A percentile compares a stretch with the other conserved stretches of the same genome.
These are phyloP conservation scores for Trichopoda pennipes DNA, from an alignment of 2,888 invertebrate species.

Conservation along the genomic window DNA sequence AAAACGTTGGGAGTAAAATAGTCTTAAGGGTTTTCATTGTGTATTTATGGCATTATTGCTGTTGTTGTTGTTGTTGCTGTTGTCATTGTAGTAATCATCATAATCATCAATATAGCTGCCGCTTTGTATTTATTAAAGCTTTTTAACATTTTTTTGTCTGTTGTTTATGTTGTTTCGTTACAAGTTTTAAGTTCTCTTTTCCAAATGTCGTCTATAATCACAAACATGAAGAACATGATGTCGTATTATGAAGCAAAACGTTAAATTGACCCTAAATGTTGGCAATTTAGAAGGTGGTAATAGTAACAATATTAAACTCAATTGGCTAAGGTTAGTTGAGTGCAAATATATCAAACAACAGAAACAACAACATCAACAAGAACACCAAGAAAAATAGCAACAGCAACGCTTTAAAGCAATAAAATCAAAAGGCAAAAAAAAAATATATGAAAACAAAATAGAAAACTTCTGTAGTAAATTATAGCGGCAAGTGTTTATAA, in stretches of 20 bases:
- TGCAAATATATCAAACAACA: slow-evolving; percentile 54
- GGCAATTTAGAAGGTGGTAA: slow-evolving; percentile 68
- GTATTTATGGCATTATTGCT: slow-evolving; percentile 8
- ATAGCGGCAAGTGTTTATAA: slow-evolving; percentile 56
- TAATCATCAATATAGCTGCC: slow-evolving; percentile 23
- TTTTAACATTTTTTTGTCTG: slow-evolving; percentile 29
- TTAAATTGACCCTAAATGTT: slow-evolving; percentile 69
- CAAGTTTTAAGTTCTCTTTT: slow-evolving; percentile 46
- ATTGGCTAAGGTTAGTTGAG: slow-evolving; percentile 68
- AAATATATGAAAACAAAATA: not conserved
- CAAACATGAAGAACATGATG: slow-evolving; percentile 40
- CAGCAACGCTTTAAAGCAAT: slow-evolving; percentile 16
- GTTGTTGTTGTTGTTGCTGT: slow-evolving; percentile 15
- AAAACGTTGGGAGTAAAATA: slow-evolving; percentile 37
- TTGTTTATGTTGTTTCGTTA: not conserved
- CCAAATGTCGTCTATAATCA: slow-evolving; percentile 63
- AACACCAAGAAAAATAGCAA: not conserved
- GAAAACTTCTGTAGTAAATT: slow-evolving; percentile 43
- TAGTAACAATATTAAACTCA: slow-evolving; percentile 68
- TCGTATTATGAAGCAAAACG: slow-evolving; percentile 63
- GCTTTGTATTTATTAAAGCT: slow-evolving; percentile 47
- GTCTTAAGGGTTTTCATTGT: slow-evolving; percentile 52
- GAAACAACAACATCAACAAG: not conserved
- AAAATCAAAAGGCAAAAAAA: slow-evolving; percentile 31
- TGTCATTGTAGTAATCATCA: slow-evolving; percentile 31